Conservation (phyloP, 2,113 vertebrate genomes). For the Turdus rufiventris region DNA sequence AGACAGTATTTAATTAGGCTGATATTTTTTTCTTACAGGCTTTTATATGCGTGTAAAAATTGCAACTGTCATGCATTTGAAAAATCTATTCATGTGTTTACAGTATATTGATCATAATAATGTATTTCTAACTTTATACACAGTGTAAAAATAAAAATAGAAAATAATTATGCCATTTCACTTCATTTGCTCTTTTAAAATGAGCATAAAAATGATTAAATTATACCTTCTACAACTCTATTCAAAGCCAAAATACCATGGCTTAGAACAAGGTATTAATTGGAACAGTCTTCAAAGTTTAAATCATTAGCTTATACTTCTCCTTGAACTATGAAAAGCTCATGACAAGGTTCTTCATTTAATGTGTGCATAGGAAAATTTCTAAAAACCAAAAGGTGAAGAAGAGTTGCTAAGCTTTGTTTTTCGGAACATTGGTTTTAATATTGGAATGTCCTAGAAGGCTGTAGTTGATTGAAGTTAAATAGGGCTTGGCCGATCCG, state of each 20-base stretch:
- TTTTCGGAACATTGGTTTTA: slow-evolving; percentile 16
- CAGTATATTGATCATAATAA: slow-evolving; percentile 38
- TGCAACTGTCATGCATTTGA: not conserved
- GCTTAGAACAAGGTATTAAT: slow-evolving; percentile 47
- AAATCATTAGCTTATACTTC: slow-evolving; percentile 62
- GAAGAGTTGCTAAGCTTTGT: slow-evolving; percentile 8
- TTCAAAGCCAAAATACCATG: slow-evolving; percentile 21
- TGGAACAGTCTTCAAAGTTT: slow-evolving; percentile 49
- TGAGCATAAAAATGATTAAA: slow-evolving; percentile 66
- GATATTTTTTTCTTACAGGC: not conserved
- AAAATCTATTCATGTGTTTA: not conserved
- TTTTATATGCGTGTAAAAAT: not conserved
- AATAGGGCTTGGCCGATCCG: slow-evolving; percentile 75
- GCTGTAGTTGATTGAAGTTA: not conserved
- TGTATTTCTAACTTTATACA: slow-evolving; percentile 53
- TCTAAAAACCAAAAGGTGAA: slow-evolving; percentile 28
- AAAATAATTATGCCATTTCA: slow-evolving; percentile 62
- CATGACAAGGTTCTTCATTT: slow-evolving; percentile 52
- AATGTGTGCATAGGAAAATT: slow-evolving; percentile 9
- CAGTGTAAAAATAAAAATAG: slow-evolving; percentile 66
- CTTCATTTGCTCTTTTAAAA: slow-evolving; percentile 70
- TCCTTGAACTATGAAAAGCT: slow-evolving; percentile 48
- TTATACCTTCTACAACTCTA: slow-evolving; percentile 48
- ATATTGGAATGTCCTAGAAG: not conserved
- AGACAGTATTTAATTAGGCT: slow-evolving; percentile 18